These are phyloP conservation scores for Onychomys arenicola DNA, from an alignment of 2,797 vertebrate genomes.

Conservation along the genomic window DNA sequence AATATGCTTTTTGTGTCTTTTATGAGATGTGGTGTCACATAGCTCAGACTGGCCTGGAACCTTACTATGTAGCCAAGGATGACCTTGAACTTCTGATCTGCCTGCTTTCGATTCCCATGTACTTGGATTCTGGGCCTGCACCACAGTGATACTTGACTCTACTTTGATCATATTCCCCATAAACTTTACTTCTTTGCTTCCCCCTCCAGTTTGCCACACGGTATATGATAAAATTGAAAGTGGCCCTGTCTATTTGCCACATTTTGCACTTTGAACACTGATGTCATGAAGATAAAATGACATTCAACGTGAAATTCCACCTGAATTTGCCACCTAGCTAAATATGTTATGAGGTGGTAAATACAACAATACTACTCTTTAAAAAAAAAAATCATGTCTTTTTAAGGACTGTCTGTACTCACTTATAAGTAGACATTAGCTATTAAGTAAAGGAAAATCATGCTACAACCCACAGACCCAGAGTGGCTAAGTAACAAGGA, in stretches of 20 bases:
- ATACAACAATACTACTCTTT: neutral
- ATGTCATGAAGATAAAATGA: slow-evolving; percentile 26
- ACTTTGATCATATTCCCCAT: neutral
- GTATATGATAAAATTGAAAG: slow-evolving; percentile 15
- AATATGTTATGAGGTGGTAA: slow-evolving; percentile 5
- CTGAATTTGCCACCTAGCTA: slow-evolving; percentile 50
- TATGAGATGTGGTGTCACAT: neutral
- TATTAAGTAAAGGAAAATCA: neutral
- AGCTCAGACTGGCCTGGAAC: neutral
- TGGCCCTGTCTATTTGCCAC: neutral
- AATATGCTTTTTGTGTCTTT: neutral
- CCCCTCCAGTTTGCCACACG: slow-evolving; percentile 28
- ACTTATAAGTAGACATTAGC: neutral
- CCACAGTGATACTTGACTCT: neutral
- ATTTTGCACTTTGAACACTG: neutral
- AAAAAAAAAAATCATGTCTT: neutral
- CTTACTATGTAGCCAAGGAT: neutral
- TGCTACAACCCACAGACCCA: neutral
- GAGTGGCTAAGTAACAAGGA: neutral
- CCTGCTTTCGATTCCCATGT: no score
- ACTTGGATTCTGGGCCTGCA: neutral
- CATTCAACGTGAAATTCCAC: slow-evolving; percentile 3
- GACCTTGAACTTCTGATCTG: neutral
- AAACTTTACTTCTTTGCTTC: neutral
- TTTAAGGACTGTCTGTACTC: neutral